Base-by-base conservation (phyloP, 2,888 invertebrate genomes). In the Hesperia comma region DNA sequence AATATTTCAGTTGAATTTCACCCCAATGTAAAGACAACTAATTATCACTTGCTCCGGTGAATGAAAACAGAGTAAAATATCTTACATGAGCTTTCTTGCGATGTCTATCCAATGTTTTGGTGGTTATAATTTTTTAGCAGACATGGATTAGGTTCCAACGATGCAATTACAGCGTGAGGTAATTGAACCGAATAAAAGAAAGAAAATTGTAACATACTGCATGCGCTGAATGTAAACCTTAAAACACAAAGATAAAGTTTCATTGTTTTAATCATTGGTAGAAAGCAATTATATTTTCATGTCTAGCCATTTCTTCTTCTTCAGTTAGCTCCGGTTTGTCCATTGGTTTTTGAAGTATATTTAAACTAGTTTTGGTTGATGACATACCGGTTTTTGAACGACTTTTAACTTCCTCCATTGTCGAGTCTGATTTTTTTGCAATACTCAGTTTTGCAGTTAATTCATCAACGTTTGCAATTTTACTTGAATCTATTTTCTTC, bases 391-490 rank as follows among this genome's bases (percentile, higher is more conserved):
- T n/a, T n/a, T 57, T 46, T 21, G 64, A 58, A 6, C 51, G 68
- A 53, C 32, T 68, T 71, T 0, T 56, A 15, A 26, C 75, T 63
- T 43, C 68, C 54, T 14, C 68, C 53, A 2, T 68, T 43, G 57
- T 58, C 17, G 64, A 58, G 17, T 68, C 73, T 0, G 72, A 63
- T 2, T 71, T 71, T n/a, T 76, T 74, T 3, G 75, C 63, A 12
- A 79, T 63, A 15, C 72, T 79, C 1, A 81, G 57, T 64, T 77
- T 77, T 4, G 70, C 75, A 4, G 71, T 72, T 46, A 81, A 70
- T 21, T 79, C 79, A 1, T 79, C 78, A 0, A 76, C 71, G 54
- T 79, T 75, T 8, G 78, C 69, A 2, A 78, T 69, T 2, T 76
- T 74, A 26, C 75, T 71, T 0, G 76, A 69, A 19, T 81, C 77